These are phyloP conservation scores for Crypturellus tataupa DNA, from an alignment of 2,797 vertebrate species.

Conservation along the genomic window DNA sequence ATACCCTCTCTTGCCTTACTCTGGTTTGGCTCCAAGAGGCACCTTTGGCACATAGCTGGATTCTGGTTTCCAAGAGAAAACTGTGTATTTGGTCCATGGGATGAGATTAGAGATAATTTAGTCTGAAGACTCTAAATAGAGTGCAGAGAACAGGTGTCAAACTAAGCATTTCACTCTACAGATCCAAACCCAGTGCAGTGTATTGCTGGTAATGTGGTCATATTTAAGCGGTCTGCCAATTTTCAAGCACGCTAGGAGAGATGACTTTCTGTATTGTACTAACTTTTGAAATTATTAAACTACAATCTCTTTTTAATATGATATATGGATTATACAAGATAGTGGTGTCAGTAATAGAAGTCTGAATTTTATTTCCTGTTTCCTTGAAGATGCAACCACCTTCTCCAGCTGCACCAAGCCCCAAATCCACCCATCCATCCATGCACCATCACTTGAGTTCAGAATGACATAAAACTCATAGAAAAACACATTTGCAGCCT, in stretches of 20 bases:
- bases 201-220: rapidly evolving
- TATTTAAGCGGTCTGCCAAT: background rate
- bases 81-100: background rate
- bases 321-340: background rate
- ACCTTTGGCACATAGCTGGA: background rate
- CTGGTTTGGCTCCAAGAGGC: background rate
- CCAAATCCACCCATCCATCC: background rate
- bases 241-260: background rate
- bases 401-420: background rate
- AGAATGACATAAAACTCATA: background rate
- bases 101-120: background rate
- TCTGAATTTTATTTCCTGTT: background rate
- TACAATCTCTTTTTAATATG: background rate
- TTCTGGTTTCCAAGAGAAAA: background rate
- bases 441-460: background rate
- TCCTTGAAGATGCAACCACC: background rate
- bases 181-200: background rate
- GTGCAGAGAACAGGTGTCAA: rapidly evolving
- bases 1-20: background rate
- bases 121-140: background rate
- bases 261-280: background rate
- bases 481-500: background rate
- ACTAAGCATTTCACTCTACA: background rate
- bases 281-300: background rate
- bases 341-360: background rate